Base-by-base conservation (phyloP, 2,113 vertebrate genomes). In the Thymallus thymallus region DNA sequence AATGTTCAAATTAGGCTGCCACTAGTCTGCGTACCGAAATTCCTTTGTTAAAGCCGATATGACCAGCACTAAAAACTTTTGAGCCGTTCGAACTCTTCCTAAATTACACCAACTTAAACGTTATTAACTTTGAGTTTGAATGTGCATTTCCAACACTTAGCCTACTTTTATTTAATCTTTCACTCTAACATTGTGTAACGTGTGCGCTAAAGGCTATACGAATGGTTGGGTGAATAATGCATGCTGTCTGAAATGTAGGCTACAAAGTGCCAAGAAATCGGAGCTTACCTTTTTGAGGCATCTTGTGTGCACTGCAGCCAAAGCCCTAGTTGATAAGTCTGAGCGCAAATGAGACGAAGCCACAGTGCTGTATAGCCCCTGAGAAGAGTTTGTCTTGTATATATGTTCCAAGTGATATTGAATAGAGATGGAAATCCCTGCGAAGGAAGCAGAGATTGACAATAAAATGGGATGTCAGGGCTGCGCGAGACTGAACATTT, bases 201-300 rank as follows among this genome's bases (percentile, higher is more conserved):
- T 60, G 56, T 60, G 1, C 5, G 48, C 4, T 16, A 5, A 29
- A 22, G 56, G 18, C 56, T 22, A 20, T 18, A 60, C 12, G 62
- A 9, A 22, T 45, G 41, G 60, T 24, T 10, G 3, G 12, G 26
- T 20, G 63, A 65, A 56, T 51, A 66, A 7, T 20, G 5, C 29
- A 41, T 35, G 2, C 4, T 24, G 5, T 18, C 2, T 66, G 18
- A 29, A 73, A 76, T 30, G 30, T 26, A 64, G 22, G 55, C 6
- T 26, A 41, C 9, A 26, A 73, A 68, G 35, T 30, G 71, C 29
- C 51, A 63, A 18, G 48, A 75, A 23, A 10, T 26, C 16, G 46
- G 22, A 83, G 94, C 94, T 95, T 95, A 99, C 97, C 97, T 98
- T 98, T 94, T 89, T 95, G 96, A 91, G 95, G 95, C 97, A 99